phyloP scores from a whole-genome alignment of 1,140 invertebrate species.

The Diuraphis noxia region DNA sequence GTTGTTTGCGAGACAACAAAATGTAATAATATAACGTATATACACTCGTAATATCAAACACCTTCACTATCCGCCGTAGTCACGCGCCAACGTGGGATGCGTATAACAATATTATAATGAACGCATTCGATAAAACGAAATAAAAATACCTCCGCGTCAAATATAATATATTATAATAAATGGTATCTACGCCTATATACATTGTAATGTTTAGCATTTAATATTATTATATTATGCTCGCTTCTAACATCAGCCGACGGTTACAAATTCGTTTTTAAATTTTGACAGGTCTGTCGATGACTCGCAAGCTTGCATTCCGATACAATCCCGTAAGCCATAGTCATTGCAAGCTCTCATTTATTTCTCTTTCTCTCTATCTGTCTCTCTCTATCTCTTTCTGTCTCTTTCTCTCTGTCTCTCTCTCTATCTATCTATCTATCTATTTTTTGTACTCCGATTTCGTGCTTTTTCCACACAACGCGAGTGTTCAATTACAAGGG shows the following conservation, averaged over 20 bases:
- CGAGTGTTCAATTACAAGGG: neutral
- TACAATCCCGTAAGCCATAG: neutral
- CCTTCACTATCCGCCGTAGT: neutral
- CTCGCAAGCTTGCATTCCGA: neutral
- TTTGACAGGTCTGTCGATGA: neutral
- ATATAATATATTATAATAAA: conserved; percentile 3
- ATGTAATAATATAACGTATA: neutral
- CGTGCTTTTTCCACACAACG: neutral
- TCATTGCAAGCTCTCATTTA: neutral
- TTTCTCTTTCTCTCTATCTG: neutral
- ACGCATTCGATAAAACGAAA: neutral
- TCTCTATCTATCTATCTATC: too few relatives aligned
- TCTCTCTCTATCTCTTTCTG: neutral
- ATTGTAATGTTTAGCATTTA: neutral
- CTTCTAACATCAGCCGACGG: neutral
- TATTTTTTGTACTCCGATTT: neutral
- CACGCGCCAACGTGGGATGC: neutral
- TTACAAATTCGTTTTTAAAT: neutral
- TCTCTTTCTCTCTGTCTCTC: too few relatives aligned
- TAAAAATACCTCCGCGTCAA: neutral
- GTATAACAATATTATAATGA: conserved; percentile 5
- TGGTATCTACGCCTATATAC: neutral
- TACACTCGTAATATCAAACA: conserved; percentile 6
- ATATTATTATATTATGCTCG: neutral
- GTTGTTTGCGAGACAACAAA: neutral